Evolutionary conservation across 2,888 invertebrate species (phyloP).

Genomic region (Brachyptera putata): DNA sequence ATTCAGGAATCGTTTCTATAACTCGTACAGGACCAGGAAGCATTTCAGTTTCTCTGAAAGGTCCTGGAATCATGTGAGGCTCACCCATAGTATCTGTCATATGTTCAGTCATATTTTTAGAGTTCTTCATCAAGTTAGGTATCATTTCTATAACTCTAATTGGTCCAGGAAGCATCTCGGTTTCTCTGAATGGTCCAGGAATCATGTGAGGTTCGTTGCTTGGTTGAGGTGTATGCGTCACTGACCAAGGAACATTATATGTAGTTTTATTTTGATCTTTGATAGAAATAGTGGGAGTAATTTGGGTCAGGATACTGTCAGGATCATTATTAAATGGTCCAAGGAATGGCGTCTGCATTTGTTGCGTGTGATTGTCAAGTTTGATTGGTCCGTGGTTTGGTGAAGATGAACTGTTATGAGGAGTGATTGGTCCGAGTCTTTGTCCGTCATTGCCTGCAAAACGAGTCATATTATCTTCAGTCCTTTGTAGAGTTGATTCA

Average conservation of each 20-base stretch:
- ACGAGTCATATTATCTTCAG: background rate
- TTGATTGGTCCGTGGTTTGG: slow-evolving; percentile 18
- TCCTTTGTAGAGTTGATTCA: too few species aligned
- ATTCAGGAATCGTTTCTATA: background rate
- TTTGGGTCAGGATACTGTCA: too few species aligned
- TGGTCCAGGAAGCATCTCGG: slow-evolving; percentile 15
- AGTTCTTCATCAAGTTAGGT: background rate
- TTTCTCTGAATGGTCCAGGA: background rate
- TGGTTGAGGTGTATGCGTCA: background rate
- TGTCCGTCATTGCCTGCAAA: slow-evolving; percentile 6
- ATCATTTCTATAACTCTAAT: slow-evolving; percentile 22
- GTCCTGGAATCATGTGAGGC: background rate
- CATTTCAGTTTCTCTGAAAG: background rate
- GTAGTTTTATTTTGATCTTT: background rate
- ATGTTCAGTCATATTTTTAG: background rate
- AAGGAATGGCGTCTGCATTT: slow-evolving; percentile 25
- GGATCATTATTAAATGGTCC: too few species aligned
- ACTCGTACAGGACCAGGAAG: background rate
- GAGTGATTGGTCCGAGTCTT: slow-evolving; percentile 1
- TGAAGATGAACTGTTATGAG: slow-evolving; percentile 12
- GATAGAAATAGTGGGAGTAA: too few species aligned
- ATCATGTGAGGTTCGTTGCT: background rate
- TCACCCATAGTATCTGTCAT: background rate
- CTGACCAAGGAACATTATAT: background rate
- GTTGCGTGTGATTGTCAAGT: slow-evolving; percentile 9